These are phyloP conservation scores for Alouatta palliata DNA, from an alignment of 2,113 vertebrate species.

Conservation along the genomic window DNA sequence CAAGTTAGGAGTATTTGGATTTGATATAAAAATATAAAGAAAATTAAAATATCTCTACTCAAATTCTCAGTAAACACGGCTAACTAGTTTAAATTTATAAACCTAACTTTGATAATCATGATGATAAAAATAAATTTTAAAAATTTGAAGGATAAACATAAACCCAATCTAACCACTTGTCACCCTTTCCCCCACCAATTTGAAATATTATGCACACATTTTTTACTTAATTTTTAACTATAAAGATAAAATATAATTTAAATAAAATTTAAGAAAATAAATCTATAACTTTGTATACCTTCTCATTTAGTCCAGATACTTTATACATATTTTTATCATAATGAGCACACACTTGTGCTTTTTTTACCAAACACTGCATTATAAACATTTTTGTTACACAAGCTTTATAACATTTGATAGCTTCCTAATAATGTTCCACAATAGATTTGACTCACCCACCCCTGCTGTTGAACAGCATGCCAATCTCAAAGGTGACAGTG, in stretches of 20 bases:
- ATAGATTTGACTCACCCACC: background rate
- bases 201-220: background rate
- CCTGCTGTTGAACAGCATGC: background rate
- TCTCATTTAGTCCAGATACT: background rate
- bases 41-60: conserved; percentile 30
- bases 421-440: background rate
- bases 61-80: background rate
- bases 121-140: background rate
- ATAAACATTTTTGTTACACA: background rate
- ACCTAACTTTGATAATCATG: background rate
- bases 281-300: background rate
- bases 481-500: background rate
- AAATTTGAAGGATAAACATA: background rate
- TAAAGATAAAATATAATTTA: conserved; percentile 7
- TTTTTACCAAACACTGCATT: background rate
- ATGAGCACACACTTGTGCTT: background rate
- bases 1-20: background rate
- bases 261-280: conserved; percentile 5
- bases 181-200: background rate
- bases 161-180: background rate
- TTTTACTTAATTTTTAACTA: conserved; percentile 11
- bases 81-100: background rate
- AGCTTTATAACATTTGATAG: background rate
- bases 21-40: conserved; percentile 16
- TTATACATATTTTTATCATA: background rate